Evolutionary conservation across 2,888 invertebrate species (phyloP).

Genomic region (Lasius platythorax): DNA sequence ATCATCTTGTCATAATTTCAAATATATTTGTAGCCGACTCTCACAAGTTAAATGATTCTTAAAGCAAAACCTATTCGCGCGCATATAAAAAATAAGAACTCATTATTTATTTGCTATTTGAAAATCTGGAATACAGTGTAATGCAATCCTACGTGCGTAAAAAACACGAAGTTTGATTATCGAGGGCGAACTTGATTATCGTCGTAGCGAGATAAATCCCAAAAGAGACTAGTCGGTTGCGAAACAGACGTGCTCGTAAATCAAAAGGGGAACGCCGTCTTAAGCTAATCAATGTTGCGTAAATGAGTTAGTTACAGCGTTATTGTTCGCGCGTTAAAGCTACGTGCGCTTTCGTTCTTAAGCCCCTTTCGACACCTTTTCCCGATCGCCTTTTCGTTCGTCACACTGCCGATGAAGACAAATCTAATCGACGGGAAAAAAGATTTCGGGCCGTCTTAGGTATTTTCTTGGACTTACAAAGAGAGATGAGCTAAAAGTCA

Average conservation of each 20-base stretch:
- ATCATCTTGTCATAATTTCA: neutral
- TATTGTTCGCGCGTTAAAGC: constrained; percentile 20
- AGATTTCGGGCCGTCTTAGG: neutral
- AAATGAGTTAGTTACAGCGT: constrained; percentile 48
- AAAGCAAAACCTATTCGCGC: neutral
- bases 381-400: neutral
- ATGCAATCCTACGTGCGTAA: neutral
- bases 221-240: neutral
- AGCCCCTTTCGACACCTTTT: constrained; percentile 8
- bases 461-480: constrained; percentile 9
- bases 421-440: constrained; percentile 29
- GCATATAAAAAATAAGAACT: neutral
- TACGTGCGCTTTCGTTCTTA: neutral
- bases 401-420: constrained; percentile 5
- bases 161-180: constrained; percentile 1
- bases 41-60: neutral
- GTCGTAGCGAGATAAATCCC: constrained; percentile 1
- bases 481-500: constrained; percentile 1
- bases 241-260: constrained; percentile 23
- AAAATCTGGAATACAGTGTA: neutral
- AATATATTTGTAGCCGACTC: neutral
- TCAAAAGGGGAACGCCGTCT: constrained; percentile 19
- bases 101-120: neutral
- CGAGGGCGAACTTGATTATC: constrained; percentile 9
- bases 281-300: constrained; percentile 38